Evolutionary conservation across 2,113 vertebrate genomes (phyloP), one percentile per base, ranked within the genome.

Genomic region (Alligator mississippiensis): DNA sequence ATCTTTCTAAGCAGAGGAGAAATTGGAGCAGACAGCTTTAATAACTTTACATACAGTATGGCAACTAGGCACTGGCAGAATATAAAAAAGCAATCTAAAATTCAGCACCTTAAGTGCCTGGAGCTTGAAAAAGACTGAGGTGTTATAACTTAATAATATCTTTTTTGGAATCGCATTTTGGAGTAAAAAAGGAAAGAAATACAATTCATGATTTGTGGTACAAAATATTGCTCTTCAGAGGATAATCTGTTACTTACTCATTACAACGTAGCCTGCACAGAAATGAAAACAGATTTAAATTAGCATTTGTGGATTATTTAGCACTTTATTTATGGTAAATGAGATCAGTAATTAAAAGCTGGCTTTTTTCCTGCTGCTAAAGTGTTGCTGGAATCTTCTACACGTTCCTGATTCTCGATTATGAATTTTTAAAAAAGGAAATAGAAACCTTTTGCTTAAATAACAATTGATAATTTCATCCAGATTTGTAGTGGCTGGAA

Each of bases 41-140:
- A 98, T 97, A 97, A 97, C 94, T 96, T 96, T 96, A 96, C 88
- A 86, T 95, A 92, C 66, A 92, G 84, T 92, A 92, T 91, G 88
- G 78, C 96, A 96, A 90, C 74, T 30, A 92, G 77, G 83, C 90
- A 93, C 55, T 93, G 76, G 77, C 88, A 96, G 96, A 96, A 92
- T 97, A 96, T 97, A 94, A 97, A 98, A 97, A 96, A 87, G 83
- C 92, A 95, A 97, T 97, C 96, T 96, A 96, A 98, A 97, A 97
- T 97, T 97, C 95, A 96, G 93, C 93, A 97, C 90, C 95, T 96
- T 96, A 98, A 97, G 72, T 97, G 95, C 93, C 87, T 88, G 78
- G 47, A 96, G 87, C 93, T 95, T 96, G 95, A 89, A 97, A 97
- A 96, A 94, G 47, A 93, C 91, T 92, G 91, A 97, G 95, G 85